phyloP scores from a whole-genome alignment of 2,888 invertebrate genomes.

The Euspilapteryx auroguttella region DNA sequence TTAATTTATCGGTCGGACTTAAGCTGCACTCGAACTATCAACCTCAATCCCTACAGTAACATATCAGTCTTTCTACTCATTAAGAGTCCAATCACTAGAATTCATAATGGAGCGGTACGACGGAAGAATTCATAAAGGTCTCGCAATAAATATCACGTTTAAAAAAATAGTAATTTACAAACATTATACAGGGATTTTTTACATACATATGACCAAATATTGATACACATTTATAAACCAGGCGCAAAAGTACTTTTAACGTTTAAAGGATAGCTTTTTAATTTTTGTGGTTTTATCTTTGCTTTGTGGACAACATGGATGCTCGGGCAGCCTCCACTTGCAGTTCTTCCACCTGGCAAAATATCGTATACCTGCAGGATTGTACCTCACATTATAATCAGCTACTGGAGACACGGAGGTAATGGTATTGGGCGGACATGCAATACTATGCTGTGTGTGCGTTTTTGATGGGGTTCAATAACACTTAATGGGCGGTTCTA shows the following conservation, averaged over 20 bases:
- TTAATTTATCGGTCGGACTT: too few relatives aligned
- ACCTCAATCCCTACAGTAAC: conserved; percentile 27
- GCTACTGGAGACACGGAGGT: conserved; percentile 35
- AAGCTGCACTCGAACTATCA: too few relatives aligned
- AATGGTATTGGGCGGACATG: conserved; percentile 17
- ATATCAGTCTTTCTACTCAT: conserved; percentile 59
- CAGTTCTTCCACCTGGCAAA: conserved; percentile 84
- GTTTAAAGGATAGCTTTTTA: conserved; percentile 54
- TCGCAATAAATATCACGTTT: conserved; percentile 33
- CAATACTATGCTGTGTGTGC: conserved; percentile 16
- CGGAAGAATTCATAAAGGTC: conserved; percentile 35
- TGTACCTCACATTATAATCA: conserved; percentile 59
- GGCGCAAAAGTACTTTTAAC: conserved; percentile 50
- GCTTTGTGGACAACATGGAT: conserved; percentile 66
- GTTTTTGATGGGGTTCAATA: conserved; percentile 8
- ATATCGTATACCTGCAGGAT: conserved; percentile 76
- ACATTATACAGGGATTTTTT: conserved; percentile 36
- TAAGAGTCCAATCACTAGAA: conserved; percentile 42
- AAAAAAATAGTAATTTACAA: conserved; percentile 58
- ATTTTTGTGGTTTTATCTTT: conserved; percentile 55
- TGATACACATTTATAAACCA: conserved; percentile 24
- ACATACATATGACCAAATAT: too few relatives aligned
- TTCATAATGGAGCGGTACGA: conserved; percentile 41
- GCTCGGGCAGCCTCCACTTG: conserved; percentile 75
- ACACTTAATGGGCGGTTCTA: too few relatives aligned